These are phyloP conservation scores for Antitype chi DNA, from an alignment of 2,888 invertebrate genomes.

Conservation along the genomic window DNA sequence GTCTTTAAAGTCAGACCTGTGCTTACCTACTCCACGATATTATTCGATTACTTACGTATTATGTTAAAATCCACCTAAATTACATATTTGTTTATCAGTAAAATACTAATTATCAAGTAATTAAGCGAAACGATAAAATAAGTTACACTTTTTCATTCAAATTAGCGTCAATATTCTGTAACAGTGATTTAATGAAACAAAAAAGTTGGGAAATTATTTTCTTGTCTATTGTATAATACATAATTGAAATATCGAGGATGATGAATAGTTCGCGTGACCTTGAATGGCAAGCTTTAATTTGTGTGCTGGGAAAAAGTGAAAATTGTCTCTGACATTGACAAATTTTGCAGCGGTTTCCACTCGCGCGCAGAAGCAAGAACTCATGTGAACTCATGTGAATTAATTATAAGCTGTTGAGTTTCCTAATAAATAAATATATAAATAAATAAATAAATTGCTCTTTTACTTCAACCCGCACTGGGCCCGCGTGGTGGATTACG, in stretches of 20 bases:
- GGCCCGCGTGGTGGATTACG: too few species aligned
- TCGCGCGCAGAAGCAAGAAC: conserved; percentile 37
- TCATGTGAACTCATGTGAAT: too few species aligned
- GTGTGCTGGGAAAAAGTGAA: conserved; percentile 60
- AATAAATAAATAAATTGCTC: too few species aligned
- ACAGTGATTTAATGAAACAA: conserved; percentile 27
- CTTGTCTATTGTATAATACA: conserved; percentile 38
- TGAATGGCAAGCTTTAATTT: conserved; percentile 40
- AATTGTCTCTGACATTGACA: conserved; percentile 58
- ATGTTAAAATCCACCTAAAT: conserved; percentile 13
- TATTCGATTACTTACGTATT: conserved; percentile 5
- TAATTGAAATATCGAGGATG: conserved; percentile 43
- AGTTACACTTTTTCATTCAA: conserved; percentile 35
- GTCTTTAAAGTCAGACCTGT: conserved; percentile 24
- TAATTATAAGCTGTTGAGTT: too few species aligned
- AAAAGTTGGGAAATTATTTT: conserved; percentile 38
- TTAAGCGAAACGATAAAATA: conserved; percentile 20
- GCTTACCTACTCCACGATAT: background rate
- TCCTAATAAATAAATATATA: too few species aligned
- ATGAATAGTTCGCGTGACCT: conserved; percentile 53
- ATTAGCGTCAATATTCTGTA: conserved; percentile 27
- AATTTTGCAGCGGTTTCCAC: conserved; percentile 53
- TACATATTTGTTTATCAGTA: conserved; percentile 12
- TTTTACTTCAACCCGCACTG: conserved; percentile 6
- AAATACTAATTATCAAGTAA: conserved; percentile 10